Percentiles rank a stretch among this genome's conserved stretches.
These are phyloP conservation scores for Temnopleurus reevesii DNA, from an alignment of 53 echinoderm and acorn worm genomes.

Conservation along the genomic window DNA sequence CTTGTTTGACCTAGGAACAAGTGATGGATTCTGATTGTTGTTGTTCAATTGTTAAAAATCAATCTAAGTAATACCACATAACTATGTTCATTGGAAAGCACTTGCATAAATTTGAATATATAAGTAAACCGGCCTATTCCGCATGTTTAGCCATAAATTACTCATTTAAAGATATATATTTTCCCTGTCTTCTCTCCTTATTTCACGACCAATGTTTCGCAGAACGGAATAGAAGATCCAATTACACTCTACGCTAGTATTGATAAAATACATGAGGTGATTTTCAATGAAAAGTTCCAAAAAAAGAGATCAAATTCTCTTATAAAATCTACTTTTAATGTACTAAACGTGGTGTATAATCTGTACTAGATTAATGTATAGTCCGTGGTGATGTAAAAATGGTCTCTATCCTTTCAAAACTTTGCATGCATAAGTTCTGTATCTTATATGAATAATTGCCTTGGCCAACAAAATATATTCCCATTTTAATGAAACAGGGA, in stretches of 20 bases:
- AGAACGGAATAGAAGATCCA: conserved; percentile 16
- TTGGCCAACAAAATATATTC: not conserved
- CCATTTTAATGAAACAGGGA: no score
- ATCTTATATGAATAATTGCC: not conserved
- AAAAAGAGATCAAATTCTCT: not conserved
- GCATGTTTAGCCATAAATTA: no score
- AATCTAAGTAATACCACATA: no score
- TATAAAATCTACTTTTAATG: not conserved
- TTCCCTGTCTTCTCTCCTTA: not conserved
- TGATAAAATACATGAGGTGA: conserved; percentile 60
- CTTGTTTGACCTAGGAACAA: no score
- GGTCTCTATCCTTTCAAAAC: not conserved
- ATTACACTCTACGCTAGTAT: not conserved
- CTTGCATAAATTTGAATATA: no score
- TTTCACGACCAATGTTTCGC: not conserved
- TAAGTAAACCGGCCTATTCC: no score
- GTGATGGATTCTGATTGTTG: no score
- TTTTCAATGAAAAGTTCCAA: not conserved
- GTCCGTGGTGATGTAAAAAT: not conserved
- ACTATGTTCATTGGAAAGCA: no score
- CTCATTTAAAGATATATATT: not conserved
- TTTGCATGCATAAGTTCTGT: conserved; percentile 9
- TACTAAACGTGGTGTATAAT: conserved; percentile 45
- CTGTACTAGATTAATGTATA: not conserved
- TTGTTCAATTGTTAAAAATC: no score